Evolutionary conservation across 2,888 invertebrate genomes (phyloP), one percentile per base, ranked within the genome.

Genomic region (Drosophila conformis): DNA sequence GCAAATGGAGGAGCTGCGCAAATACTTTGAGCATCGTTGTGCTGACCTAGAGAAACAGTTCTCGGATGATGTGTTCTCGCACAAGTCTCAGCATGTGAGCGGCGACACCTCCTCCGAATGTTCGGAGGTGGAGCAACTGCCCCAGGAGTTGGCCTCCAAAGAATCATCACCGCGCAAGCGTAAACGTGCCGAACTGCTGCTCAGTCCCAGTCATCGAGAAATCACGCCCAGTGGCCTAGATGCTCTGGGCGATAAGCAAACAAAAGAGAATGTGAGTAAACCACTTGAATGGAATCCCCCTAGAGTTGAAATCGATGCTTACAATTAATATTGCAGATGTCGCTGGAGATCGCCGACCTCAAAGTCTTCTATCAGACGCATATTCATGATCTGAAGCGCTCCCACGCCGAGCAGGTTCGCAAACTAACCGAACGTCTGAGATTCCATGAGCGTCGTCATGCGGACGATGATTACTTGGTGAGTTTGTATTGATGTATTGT

Each of bases 21-120:
- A 95, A 13, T 97, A 97, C 88, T 97, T 97, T 89, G 97, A 97
- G 89, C 94, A 95, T 87, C 97, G 96, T 90, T 97, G 97, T 90
- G 94, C 95, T 0, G 96, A 97, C 84, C 94, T 97, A 92, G 96
- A 96, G 90, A 96, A 96, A 87, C 96, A 97, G 87, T 95, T 95
- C 91, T 95, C 95, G 0, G 96, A 96, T 82, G 96, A 96, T 84
- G 93, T 96, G 11, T 95, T 95, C 82, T 96, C 95, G 74, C 95
- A 95, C 81, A 95, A 95, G 56, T 95, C 95, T 27, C 94, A 95
- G 71, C 95, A 95, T 83, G 92, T 95, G 90, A 93, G 94, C 90
- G 94, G 94, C 7, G 93, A 93, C 59, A 87, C 86, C 42, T 89
- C 87, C 4, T 92, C 92, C 18, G 93, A 93, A 62, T 84, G 90